Evolutionary conservation across 2,113 vertebrate species (phyloP).

Genomic region (Turnix velox): DNA sequence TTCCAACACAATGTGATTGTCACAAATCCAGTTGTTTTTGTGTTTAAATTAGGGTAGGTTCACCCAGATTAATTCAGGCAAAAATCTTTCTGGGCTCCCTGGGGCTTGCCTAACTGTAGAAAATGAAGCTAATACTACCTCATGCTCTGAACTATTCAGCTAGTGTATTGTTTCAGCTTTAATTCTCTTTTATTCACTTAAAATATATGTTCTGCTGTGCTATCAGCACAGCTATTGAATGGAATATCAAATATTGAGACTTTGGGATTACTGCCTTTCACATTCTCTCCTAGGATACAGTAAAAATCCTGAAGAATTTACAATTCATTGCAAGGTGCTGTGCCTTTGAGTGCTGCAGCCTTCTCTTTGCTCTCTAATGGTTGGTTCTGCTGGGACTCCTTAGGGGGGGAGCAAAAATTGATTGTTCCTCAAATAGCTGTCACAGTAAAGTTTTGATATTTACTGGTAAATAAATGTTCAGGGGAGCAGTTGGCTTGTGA

Average conservation of each 20-base stretch:
- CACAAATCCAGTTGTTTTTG: not conserved
- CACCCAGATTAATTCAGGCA: not conserved
- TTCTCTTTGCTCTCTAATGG: not conserved
- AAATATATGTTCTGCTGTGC: not conserved
- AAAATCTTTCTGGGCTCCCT: not conserved
- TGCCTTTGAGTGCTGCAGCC: accelerated
- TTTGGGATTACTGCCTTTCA: not conserved
- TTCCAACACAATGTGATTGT: not conserved
- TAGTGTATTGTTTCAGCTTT: not conserved
- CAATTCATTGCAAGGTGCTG: not conserved
- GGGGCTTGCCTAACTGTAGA: not conserved
- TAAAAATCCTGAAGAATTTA: not conserved
- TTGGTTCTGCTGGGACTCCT: not conserved
- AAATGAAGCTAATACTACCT: not conserved
- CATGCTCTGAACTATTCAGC: not conserved
- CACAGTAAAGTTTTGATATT: not conserved
- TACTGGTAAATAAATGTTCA: not conserved
- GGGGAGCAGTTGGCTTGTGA: not conserved
- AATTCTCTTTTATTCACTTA: not conserved
- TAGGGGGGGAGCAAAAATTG: not conserved
- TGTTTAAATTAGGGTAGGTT: not conserved
- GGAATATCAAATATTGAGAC: not conserved
- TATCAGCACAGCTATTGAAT: not conserved
- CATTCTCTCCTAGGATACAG: not conserved
- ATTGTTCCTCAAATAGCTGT: not conserved